Base-by-base conservation (phyloP, 2,797 vertebrate species). In the Sarcophilus harrisii region DNA sequence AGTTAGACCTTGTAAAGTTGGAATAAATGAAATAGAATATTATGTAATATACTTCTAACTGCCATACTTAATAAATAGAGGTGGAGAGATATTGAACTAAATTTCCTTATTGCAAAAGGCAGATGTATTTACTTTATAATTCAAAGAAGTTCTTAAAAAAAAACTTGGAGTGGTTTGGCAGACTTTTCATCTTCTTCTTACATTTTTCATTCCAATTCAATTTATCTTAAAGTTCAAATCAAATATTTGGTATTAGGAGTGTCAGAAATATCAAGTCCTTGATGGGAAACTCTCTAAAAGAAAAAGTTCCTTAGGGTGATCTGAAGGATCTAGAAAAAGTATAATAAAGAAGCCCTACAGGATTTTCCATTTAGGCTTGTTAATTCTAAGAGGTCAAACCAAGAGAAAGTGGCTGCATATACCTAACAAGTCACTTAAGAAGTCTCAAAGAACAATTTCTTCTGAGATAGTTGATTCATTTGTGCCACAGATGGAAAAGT, bases 111-210 rank as follows among this genome's bases (percentile, higher is more conserved):
- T 96, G 66, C 95, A 93, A 96, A 95, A 95, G 81, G 90, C 38
- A 38, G 45, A 55, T 3, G 5, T 95, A 93, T 96, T 98, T 98
- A 92, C 93, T 97, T 97, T 94, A 58, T 66, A 52, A 95, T 90
- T 93, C 59, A 91, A 95, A 95, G 45, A 38, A 96, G 73, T 45
- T 94, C 32, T 92, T 95, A 12, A 92, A 57, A 57, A 92, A 92
- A 93, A 92, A 10, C 54, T 91, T 54, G 18, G n/a, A 94, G 0
- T 90, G 96, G 58, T 89, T 87, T 49, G 38, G 38, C 38, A 91
- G 91, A 58, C 59, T 49, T 93, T 57, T 38, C 52, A 91, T 96
- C 60, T 92, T 87, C 59, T 90, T 95, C 73, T 90, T 92, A 94
- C 95, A 92, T 52, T 91, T 58, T 58, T 29, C 55, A 14, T 92